Evolutionary conservation across 2,888 invertebrate species (phyloP), one percentile per base, ranked within the genome.

Genomic region (Clepsis dumicolana): DNA sequence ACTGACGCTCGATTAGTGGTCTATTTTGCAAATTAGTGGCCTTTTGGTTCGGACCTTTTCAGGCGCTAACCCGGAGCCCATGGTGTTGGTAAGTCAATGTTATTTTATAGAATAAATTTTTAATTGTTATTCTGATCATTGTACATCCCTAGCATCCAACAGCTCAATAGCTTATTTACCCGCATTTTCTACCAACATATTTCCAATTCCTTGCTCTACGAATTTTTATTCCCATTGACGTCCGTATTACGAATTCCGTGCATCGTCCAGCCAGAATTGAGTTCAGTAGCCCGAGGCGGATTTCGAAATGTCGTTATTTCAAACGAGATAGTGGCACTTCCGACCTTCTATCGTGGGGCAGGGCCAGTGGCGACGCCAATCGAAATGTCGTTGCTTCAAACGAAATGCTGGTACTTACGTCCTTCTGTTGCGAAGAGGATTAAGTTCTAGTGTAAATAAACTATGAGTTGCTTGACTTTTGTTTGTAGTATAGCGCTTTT

Each of bases 251-350:
- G 56, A 16, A 67, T 57, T 67, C 62, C 50, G 25, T 16, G 56
- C 62, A 63, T 41, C 64, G 68, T 44, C 52, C 59, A n/a, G 57
- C 52, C 25, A 35, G 32, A 64, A 69, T 69, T 52, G 53, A 64
- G 68, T 64, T 50, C 29, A 59, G 32, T 59, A 60, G 53, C 64
- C 59, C 16, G 44, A 8, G 62, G 56, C 56, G 21, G 32, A 8
- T 16, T 16, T 24, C 16, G 38, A 38, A 63, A 63, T 21, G 50
- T 38, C 50, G 29, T 44, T 57, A 63, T 35, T 35, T 4, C 54
- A 32, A 54, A 61, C 32, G 27, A 32, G n/a, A 14, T 10, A 21
- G 12, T 4, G 18, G 50, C 0, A 1, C 21, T 0, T 24, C 21
- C 4, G 4, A 4, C 24, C 12, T 50, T 27, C n/a, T 29, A 7